These are phyloP conservation scores for Semicossyphus pulcher DNA, from an alignment of 2,113 vertebrate genomes.

Conservation along the genomic window DNA sequence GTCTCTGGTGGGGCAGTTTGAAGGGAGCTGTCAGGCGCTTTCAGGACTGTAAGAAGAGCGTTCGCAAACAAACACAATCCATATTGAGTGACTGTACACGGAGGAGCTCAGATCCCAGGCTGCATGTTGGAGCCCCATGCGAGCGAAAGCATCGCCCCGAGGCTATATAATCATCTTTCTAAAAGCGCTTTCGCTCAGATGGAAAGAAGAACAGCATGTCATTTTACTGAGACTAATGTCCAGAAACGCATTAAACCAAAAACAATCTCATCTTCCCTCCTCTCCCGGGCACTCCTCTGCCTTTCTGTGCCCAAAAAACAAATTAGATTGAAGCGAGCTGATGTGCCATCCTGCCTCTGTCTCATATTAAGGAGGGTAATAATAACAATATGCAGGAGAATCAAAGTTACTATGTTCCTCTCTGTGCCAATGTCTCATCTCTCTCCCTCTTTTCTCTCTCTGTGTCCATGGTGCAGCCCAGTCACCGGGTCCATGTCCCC, in stretches of 20 bases:
- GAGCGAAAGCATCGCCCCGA: slow-evolving; percentile 61
- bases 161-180: slow-evolving; percentile 78
- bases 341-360: slow-evolving; percentile 81
- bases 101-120: slow-evolving; percentile 55
- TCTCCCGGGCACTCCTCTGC: slow-evolving; percentile 63
- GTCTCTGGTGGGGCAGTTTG: slow-evolving; percentile 63
- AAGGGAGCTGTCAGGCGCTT: slow-evolving; percentile 64
- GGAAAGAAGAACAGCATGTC: slow-evolving; percentile 78
- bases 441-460: slow-evolving; percentile 13
- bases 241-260: slow-evolving; percentile 75
- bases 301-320: slow-evolving; percentile 68
- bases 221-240: slow-evolving; percentile 79
- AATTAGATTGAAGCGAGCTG: slow-evolving; percentile 80
- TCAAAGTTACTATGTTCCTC: slow-evolving; percentile 68
- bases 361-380: slow-evolving; percentile 82
- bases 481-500: slow-evolving; percentile 91
- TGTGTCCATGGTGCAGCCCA: slow-evolving; percentile 79
- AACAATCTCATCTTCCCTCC: slow-evolving; percentile 68
- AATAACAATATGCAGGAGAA: slow-evolving; percentile 82
- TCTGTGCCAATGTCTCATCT: slow-evolving; percentile 31
- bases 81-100: slow-evolving; percentile 68
- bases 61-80: slow-evolving; percentile 80
- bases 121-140: slow-evolving; percentile 55
- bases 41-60: slow-evolving; percentile 63
- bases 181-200: slow-evolving; percentile 67